These are phyloP conservation scores for Proctacanthus coquilletti DNA, from an alignment of 1,140 invertebrate genomes.

Conservation along the genomic window DNA sequence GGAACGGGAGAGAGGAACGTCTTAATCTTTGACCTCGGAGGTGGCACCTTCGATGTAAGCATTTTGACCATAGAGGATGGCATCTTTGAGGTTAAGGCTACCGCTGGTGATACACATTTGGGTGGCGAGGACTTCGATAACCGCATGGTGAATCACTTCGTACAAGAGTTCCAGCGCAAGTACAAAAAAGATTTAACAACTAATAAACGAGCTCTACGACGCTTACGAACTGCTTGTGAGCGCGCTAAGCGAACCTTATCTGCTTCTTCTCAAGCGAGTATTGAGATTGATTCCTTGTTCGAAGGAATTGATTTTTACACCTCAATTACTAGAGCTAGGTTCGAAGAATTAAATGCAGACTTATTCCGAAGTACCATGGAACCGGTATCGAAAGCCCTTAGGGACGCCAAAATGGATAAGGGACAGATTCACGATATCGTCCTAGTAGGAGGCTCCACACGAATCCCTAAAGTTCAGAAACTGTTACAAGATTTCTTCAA, in stretches of 20 bases:
- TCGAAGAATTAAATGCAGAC: slow-evolving; percentile 88
- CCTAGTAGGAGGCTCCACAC: slow-evolving; percentile 90
- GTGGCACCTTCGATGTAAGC: slow-evolving; percentile 96
- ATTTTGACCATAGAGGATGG: slow-evolving; percentile 91
- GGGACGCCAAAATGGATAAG: slow-evolving; percentile 91
- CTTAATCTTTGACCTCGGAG: slow-evolving; percentile 87
- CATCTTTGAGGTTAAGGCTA: slow-evolving; percentile 91
- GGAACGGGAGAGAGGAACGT: slow-evolving; percentile 69
- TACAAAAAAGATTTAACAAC: slow-evolving; percentile 82
- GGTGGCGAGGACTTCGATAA: slow-evolving; percentile 94
- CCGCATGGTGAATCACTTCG: slow-evolving; percentile 89
- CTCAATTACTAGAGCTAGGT: slow-evolving; percentile 83
- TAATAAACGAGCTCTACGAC: slow-evolving; percentile 80
- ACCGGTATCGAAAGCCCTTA: slow-evolving; percentile 84
- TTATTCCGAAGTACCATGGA: slow-evolving; percentile 85
- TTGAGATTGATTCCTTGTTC: slow-evolving; percentile 88
- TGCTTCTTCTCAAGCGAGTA: slow-evolving; percentile 80
- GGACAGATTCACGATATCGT: slow-evolving; percentile 87
- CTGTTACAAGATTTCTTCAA: slow-evolving; percentile 90
- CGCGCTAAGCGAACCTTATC: slow-evolving; percentile 90
- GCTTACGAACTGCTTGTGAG: slow-evolving; percentile 86
- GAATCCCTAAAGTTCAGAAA: slow-evolving; percentile 96
- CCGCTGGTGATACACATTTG: slow-evolving; percentile 92
- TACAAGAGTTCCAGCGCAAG: slow-evolving; percentile 93
- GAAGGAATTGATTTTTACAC: slow-evolving; percentile 96